Base-by-base conservation (phyloP, 1,140 invertebrate species). In the Gonatopus flavifemur region DNA sequence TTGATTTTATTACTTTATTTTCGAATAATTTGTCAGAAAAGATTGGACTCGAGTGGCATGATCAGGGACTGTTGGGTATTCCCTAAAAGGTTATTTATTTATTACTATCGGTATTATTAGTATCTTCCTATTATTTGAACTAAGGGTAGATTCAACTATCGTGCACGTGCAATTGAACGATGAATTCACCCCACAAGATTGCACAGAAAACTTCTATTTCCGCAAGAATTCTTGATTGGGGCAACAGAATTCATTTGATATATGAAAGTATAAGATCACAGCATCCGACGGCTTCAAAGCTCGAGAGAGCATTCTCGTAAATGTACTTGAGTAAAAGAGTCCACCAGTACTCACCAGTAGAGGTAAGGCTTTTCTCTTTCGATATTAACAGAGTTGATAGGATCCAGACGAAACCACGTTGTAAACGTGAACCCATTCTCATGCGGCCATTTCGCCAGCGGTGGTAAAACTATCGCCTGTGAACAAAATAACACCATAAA, bases 351-450 rank as follows among this genome's bases (percentile, higher is more conserved):
- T 88, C 78, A 96, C 94, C 91, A 94, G 77, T 96, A 99, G 39
- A 99, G 84, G 80, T 98, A 98, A 13, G 97, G 97, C 78, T 97
- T 97, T 79, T 98, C 95, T 62, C 94, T 83, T 80, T 99, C 96
- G 66, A 98, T 97, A 82, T 96, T 98, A 71, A 97, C 94, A 19
- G 95, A 97, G 79, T 98, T 98, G 71, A 97, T 94, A 62, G 96
- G 96, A 82, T 99, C 97, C 64, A 99, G 83, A 49, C 96, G 84
- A 77, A 99, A 96, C 97, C 97, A 99, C 55, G 96, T 98, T 60
- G 93, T 96, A 77, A 99, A 99, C 37, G 97, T 98, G 84, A 98
- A 99, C 35, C 97, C 97, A 81, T 92, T 97, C 79, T 98, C 96
- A 77, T 98, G 94, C 0, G 97, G 97, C 96, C 96, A 99, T 71